Base-by-base conservation (phyloP, 2,797 vertebrate species). In the Tenualosa thibaudeaui region DNA sequence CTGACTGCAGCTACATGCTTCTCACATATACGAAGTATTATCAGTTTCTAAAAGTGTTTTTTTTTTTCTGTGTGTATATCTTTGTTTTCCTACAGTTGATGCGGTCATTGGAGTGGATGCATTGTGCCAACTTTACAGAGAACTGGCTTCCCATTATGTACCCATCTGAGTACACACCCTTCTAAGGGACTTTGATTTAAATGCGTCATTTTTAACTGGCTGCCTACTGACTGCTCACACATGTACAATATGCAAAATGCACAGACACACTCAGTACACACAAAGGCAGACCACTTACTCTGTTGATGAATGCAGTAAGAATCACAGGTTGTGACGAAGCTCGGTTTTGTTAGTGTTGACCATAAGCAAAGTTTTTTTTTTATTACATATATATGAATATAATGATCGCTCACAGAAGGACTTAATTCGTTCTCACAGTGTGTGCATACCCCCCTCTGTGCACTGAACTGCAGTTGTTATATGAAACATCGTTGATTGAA, bases 131-230 rank as follows among this genome's bases (percentile, higher is more conserved):
- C 92, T 98, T 97, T 92, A 96, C 97, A 75, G 97, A 99, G 92
- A 99, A 97, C 88, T 99, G 97, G 97, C 96, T 99, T 81, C 98
- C 98, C 53, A 95, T 99, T 92, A 97, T 99, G 97, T 99, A 96
- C 93, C 98, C 98, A 24, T 91, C 95, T 56, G 98, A 99, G 89
- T 99, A 96, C 89, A 97, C 96, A n/a, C 97, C 96, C 22, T 99
- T 99, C 93, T 99, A 97, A 93, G 53, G 2, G 71, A 17, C 71
- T 2, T 31, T 3, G 1, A 1, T 15, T 8, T 19, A 5, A 40
- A 40, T 9, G 37, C 46, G 71, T 19, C 71, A 22, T 68, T 71
- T 71, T 71, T 37, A 71, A 71, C 26, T 78, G 71, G 40, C 40
- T 46, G 37, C 15, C 68, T 8, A 43, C 43, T 22, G 71, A 46